Evolutionary conservation across 2,888 invertebrate species (phyloP).

Genomic region (Acanthosepion lycidas): DNA sequence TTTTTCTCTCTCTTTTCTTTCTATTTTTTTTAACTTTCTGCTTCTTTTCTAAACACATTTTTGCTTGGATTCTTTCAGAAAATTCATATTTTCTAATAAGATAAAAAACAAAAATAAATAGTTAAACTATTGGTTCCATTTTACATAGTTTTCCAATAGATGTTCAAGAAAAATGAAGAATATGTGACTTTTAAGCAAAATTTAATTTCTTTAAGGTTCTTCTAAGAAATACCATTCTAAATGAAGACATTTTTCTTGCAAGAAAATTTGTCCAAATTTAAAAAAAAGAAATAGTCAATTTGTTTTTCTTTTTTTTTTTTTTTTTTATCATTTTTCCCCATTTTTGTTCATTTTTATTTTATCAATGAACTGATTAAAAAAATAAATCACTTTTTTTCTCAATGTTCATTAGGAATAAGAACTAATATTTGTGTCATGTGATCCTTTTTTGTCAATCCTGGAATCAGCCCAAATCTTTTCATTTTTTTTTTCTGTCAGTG

Average conservation of each 20-base stretch:
- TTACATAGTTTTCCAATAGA: neutral
- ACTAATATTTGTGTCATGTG: neutral
- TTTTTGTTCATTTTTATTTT: neutral
- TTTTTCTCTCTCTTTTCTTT: no score
- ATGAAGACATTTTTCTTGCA: neutral
- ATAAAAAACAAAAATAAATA: neutral
- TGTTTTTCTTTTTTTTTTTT: neutral
- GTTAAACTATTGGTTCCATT: neutral
- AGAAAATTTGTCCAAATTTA: neutral
- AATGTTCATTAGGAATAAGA: neutral
- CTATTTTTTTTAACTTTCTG: neutral
- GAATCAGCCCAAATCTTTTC: neutral
- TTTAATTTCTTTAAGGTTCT: neutral
- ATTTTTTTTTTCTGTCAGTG: neutral
- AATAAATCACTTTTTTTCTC: neutral
- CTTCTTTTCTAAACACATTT: neutral
- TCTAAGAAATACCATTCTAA: no score
- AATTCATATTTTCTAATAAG: neutral
- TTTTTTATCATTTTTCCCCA: neutral
- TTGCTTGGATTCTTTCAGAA: neutral
- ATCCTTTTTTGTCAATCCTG: neutral
- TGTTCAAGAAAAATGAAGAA: neutral
- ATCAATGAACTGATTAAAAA: no score
- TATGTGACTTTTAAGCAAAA: neutral
- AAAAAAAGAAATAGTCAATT: neutral